These are phyloP conservation scores for Agrotis ipsilon DNA, from an alignment of 2,888 invertebrate species.

Conservation along the genomic window DNA sequence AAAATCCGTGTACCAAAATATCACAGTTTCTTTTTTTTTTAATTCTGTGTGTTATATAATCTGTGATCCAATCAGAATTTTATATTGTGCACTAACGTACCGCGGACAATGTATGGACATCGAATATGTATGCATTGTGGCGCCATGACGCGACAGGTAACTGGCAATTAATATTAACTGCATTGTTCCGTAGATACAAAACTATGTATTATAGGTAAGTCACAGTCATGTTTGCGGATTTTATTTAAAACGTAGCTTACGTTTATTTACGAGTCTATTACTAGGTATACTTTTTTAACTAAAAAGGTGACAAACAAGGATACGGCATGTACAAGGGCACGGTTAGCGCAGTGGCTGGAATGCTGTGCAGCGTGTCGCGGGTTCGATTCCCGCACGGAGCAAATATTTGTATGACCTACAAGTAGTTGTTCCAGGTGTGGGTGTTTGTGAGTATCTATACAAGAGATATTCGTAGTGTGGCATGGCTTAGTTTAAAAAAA, in stretches of 20 bases:
- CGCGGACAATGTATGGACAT: conserved; percentile 45
- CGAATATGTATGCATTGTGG: conserved; percentile 55
- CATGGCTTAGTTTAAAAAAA: too few species aligned
- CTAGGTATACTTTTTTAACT: too few species aligned
- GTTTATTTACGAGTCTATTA: background rate
- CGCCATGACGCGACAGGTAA: conserved; percentile 48
- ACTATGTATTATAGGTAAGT: conserved; percentile 7
- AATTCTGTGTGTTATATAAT: conserved; percentile 38
- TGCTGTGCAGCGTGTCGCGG: too few species aligned
- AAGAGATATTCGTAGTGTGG: too few species aligned
- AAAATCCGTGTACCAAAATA: background rate
- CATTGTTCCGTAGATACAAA: conserved; percentile 25
- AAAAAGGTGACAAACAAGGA: too few species aligned
- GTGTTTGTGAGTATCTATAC: too few species aligned
- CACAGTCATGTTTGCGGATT: conserved; percentile 16
- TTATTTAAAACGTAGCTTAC: conserved; percentile 3
- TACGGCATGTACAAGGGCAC: too few species aligned
- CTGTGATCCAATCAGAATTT: conserved; percentile 59
- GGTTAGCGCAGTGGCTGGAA: too few species aligned
- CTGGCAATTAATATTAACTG: conserved; percentile 62
- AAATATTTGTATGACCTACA: too few species aligned
- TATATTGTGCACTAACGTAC: conserved; percentile 43
- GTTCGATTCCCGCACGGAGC: too few species aligned
- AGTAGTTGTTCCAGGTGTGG: too few species aligned
- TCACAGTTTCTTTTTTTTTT: background rate